Evolutionary conservation across 2,888 invertebrate genomes (phyloP).

Genomic region (Acleris laterana): DNA sequence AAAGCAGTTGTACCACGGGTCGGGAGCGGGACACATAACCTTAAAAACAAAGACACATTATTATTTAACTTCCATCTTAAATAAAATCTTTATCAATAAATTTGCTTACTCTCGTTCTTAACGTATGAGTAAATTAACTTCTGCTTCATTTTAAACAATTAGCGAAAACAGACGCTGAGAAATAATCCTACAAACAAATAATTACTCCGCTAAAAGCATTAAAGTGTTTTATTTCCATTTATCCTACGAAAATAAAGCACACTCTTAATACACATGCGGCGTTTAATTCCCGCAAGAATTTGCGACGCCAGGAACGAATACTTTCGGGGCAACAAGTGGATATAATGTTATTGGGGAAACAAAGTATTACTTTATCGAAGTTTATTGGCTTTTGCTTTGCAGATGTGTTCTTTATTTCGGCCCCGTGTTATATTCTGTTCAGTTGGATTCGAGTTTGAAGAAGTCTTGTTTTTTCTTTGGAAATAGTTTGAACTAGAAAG

Average conservation of each 20-base stretch:
- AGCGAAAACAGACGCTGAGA: too few relatives aligned
- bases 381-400: slow-evolving; percentile 28
- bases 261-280: slow-evolving; percentile 12
- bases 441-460: slow-evolving; percentile 9
- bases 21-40: too few relatives aligned
- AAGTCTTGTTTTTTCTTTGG: background rate
- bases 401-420: slow-evolving; percentile 20
- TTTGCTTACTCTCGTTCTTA: too few relatives aligned
- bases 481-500: background rate
- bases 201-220: too few relatives aligned
- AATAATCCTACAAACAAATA: too few relatives aligned
- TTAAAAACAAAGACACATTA: too few relatives aligned
- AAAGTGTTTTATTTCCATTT: background rate
- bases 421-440: background rate
- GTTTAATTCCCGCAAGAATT: slow-evolving; percentile 23
- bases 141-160: too few relatives aligned
- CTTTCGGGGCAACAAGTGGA: slow-evolving; percentile 29
- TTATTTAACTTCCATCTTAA: too few relatives aligned
- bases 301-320: slow-evolving; percentile 20
- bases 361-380: slow-evolving; percentile 25
- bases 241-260: slow-evolving; percentile 12
- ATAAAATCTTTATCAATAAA: too few relatives aligned
- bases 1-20: too few relatives aligned
- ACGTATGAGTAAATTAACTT: too few relatives aligned
- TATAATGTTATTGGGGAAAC: slow-evolving; percentile 26